These are phyloP conservation scores for Brachypodius melanocephalos DNA, from an alignment of 2,113 vertebrate genomes.

Conservation along the genomic window DNA sequence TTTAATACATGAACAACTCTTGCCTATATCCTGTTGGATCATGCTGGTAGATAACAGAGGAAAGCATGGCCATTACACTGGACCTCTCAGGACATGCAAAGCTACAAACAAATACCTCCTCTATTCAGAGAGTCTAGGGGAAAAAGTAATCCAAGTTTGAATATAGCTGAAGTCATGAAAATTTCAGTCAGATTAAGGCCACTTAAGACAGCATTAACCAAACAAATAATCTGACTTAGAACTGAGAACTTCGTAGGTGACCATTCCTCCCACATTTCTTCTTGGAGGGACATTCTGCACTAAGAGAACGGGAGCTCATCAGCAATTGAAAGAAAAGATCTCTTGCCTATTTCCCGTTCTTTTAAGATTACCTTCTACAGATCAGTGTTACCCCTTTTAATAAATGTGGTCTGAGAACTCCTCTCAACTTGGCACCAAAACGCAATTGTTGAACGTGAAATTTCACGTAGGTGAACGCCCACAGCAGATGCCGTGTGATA, in stretches of 20 bases:
- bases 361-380: not conserved
- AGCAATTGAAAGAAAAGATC: not conserved
- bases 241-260: not conserved
- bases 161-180: not conserved
- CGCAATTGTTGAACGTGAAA: fast-evolving
- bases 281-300: not conserved
- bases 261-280: not conserved
- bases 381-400: not conserved
- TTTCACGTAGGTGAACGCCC: not conserved
- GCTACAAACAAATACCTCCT: not conserved
- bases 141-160: not conserved
- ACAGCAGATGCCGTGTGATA: not conserved
- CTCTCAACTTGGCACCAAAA: not conserved
- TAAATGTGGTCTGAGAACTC: not conserved
- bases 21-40: not conserved
- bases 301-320: not conserved
- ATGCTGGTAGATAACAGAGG: fast-evolving
- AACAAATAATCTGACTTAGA: not conserved
- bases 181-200: not conserved
- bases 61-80: not conserved
- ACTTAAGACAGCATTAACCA: not conserved
- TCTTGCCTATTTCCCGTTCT: not conserved
- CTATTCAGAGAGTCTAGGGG: not conserved
- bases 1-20: not conserved
- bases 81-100: not conserved